Evolutionary conservation across 2,113 vertebrate species (phyloP).

Genomic region (Notarius quadriscutis): DNA sequence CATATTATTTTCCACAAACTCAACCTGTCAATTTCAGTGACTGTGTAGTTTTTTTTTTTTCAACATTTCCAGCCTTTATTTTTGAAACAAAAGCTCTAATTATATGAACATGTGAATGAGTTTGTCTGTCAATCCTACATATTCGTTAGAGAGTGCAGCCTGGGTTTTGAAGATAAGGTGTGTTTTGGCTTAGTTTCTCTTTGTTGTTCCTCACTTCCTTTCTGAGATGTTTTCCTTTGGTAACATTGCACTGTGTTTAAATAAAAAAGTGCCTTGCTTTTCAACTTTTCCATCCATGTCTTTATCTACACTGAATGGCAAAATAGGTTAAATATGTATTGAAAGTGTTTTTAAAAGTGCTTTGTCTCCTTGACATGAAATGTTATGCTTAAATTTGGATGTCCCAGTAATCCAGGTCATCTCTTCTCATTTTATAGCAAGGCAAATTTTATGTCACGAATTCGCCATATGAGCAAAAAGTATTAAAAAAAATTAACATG

Average conservation of each 20-base stretch:
- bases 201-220: conserved; percentile 29
- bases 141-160: conserved; percentile 41
- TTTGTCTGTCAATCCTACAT: conserved; percentile 32
- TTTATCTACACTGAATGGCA: conserved; percentile 51
- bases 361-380: conserved; percentile 38
- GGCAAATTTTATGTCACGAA: too few species aligned
- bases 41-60: not conserved
- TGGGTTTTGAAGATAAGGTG: conserved; percentile 49
- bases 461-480: not conserved
- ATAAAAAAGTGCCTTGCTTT: conserved; percentile 31
- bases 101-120: conserved; percentile 30
- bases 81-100: conserved; percentile 25
- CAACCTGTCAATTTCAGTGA: conserved; percentile 2
- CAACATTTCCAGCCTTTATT: not conserved
- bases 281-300: conserved; percentile 38
- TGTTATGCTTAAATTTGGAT: not conserved
- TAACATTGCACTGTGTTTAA: conserved; percentile 51
- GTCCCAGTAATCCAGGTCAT: not conserved
- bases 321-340: conserved; percentile 50
- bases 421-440: not conserved
- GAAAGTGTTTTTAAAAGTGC: conserved; percentile 32
- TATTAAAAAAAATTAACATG: not conserved
- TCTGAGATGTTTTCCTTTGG: conserved; percentile 31
- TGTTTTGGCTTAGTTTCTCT: conserved; percentile 25
- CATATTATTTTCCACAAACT: not conserved